Evolutionary conservation across 2,888 invertebrate genomes (phyloP).

Genomic region (Microctonus hyperodae): DNA sequence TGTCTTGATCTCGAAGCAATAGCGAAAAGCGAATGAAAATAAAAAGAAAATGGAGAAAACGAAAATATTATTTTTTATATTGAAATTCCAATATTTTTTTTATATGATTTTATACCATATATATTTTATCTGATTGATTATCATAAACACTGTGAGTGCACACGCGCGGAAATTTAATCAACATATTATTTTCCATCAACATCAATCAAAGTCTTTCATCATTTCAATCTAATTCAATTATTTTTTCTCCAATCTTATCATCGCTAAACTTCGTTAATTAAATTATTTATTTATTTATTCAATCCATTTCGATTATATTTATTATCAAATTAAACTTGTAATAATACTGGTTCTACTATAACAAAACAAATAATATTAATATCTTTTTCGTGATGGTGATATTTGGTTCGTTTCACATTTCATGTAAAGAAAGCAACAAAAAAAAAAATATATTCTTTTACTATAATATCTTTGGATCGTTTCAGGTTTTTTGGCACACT

Average conservation of each 20-base stretch:
- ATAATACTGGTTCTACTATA: conserved; percentile 10
- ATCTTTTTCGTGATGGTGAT: not conserved
- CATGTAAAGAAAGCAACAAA: no score
- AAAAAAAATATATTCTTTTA: no score
- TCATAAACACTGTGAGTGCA: not conserved
- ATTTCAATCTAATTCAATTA: conserved; percentile 28
- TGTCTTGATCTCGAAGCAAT: not conserved
- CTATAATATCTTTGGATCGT: conserved; percentile 26
- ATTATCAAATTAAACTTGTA: not conserved
- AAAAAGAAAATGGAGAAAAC: not conserved
- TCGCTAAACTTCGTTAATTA: no score
- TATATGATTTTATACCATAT: not conserved
- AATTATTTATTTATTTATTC: not conserved
- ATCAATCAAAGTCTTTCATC: conserved; percentile 19
- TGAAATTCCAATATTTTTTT: not conserved
- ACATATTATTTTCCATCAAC: not conserved
- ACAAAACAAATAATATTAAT: conserved; percentile 4
- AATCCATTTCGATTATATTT: conserved; percentile 23
- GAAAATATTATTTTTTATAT: not conserved
- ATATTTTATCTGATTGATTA: not conserved
- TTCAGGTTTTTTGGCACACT: conserved; percentile 14
- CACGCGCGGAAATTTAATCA: not conserved
- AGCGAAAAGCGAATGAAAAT: not conserved
- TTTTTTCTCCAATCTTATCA: conserved; percentile 21
- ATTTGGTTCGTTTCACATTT: conserved; percentile 25